Conservation (phyloP, 1,140 invertebrate species). For the Macrotrachela quadricornifera region DNA sequence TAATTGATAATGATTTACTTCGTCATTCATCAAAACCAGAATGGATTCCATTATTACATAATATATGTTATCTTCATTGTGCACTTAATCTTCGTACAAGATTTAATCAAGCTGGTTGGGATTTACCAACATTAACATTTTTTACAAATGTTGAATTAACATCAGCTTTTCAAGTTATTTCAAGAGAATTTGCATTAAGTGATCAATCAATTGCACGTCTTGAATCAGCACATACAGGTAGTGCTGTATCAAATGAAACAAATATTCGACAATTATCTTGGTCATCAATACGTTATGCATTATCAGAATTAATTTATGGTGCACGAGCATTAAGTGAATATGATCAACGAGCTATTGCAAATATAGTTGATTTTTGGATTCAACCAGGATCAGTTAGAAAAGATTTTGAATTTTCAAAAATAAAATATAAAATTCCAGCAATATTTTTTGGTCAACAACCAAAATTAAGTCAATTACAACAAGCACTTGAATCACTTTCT, state of each 20-base stretch:
- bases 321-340: slow-evolving; percentile 3
- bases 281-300: no score
- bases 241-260: no score
- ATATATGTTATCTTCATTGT: slow-evolving; percentile 27
- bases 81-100: slow-evolving; percentile 22
- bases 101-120: slow-evolving; percentile 23
- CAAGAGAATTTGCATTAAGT: no score
- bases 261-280: no score
- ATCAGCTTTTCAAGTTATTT: no score
- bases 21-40: slow-evolving; percentile 18
- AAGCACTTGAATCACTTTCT: slow-evolving; percentile 20
- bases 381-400: slow-evolving; percentile 14
- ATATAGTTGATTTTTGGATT: slow-evolving; percentile 28
- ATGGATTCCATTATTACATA: slow-evolving; percentile 26
- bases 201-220: no score
- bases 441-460: slow-evolving; percentile 23
- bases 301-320: neutral
- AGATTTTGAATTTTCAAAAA: slow-evolving; percentile 18
- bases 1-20: slow-evolving; percentile 23
- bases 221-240: no score
- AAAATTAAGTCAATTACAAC: slow-evolving; percentile 18
- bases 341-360: slow-evolving; percentile 9
- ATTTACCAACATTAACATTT: slow-evolving; percentile 16
- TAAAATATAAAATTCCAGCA: slow-evolving; percentile 24
- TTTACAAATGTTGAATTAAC: slow-evolving; percentile 7